These are phyloP conservation scores for Dolichomitus sp. DNA, from an alignment of 2,888 invertebrate genomes.

Conservation along the genomic window DNA sequence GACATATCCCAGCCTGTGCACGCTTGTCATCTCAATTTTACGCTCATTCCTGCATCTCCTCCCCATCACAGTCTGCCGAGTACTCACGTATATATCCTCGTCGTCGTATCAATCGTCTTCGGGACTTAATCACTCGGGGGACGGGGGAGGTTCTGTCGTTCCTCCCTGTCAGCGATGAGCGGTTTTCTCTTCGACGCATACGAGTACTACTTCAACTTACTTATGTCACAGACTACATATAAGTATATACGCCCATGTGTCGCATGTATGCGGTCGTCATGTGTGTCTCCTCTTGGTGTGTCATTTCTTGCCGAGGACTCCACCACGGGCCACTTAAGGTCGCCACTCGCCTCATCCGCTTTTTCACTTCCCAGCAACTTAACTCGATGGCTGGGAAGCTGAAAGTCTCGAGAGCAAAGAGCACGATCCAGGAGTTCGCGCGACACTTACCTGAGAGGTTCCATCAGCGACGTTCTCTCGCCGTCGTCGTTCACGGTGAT, in stretches of 20 bases:
- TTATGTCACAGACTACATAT: background rate
- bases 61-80: conserved; percentile 20
- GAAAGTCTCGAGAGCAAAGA: conserved; percentile 41
- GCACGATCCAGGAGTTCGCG: conserved; percentile 52
- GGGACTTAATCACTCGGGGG: conserved; percentile 60
- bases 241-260: background rate
- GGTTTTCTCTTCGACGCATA: conserved; percentile 55
- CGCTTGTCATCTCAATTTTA: conserved; percentile 68
- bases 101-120: conserved; percentile 67
- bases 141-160: conserved; percentile 19
- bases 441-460: conserved; percentile 58
- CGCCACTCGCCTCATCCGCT: conserved; percentile 63
- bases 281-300: conserved; percentile 49
- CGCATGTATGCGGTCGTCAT: conserved; percentile 29
- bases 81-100: conserved; percentile 30
- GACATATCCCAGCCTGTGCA: conserved; percentile 40
- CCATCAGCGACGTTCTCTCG: conserved; percentile 47
- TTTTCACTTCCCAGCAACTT: conserved; percentile 59
- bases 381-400: conserved; percentile 49
- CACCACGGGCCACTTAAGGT: conserved; percentile 60
- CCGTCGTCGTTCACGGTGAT: conserved; percentile 30
- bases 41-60: conserved; percentile 55
- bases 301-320: conserved; percentile 21
- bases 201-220: background rate
- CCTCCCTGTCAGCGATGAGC: conserved; percentile 62